Conservation (phyloP, 2,797 vertebrate genomes). For the Synanceia verrucosa region DNA sequence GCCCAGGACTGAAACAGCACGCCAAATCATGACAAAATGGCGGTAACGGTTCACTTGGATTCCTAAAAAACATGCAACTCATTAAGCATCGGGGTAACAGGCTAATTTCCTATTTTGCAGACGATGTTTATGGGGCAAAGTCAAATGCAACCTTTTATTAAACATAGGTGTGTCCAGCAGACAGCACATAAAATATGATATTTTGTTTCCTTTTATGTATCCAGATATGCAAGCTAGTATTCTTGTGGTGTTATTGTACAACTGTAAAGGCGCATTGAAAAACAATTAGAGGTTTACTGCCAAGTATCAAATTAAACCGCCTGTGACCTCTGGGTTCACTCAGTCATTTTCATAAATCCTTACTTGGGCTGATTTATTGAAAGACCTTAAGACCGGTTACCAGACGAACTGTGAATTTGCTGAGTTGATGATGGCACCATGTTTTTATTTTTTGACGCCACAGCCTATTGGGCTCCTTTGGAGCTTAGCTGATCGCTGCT, state of each 20-base stretch:
- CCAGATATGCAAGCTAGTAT: conserved; percentile 80
- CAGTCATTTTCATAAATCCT: conserved; percentile 81
- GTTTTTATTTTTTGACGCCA: conserved; percentile 54
- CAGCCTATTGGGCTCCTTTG: conserved; percentile 73
- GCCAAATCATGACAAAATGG: conserved; percentile 84
- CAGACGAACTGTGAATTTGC: conserved; percentile 79
- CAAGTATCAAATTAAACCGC: conserved; percentile 81
- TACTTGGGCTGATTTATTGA: conserved; percentile 79
- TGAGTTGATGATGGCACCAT: conserved; percentile 77
- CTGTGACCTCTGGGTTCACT: conserved; percentile 80
- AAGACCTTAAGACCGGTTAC: conserved; percentile 73
- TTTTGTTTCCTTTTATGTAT: conserved; percentile 83
- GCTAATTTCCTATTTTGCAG: conserved; percentile 83
- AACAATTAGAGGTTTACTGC: conserved; percentile 84
- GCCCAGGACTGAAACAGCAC: conserved; percentile 73
- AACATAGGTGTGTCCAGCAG: conserved; percentile 83
- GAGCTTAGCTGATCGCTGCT: conserved; percentile 73
- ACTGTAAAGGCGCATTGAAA: conserved; percentile 79
- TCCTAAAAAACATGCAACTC: conserved; percentile 77
- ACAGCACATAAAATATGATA: conserved; percentile 79
- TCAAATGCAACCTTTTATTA: conserved; percentile 79
- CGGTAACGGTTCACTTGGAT: conserved; percentile 73
- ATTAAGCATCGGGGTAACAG: conserved; percentile 75
- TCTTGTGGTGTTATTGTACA: conserved; percentile 79
- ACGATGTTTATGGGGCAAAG: conserved; percentile 76